Conservation (phyloP, 2,888 invertebrate genomes). For the Eulithis testata region DNA sequence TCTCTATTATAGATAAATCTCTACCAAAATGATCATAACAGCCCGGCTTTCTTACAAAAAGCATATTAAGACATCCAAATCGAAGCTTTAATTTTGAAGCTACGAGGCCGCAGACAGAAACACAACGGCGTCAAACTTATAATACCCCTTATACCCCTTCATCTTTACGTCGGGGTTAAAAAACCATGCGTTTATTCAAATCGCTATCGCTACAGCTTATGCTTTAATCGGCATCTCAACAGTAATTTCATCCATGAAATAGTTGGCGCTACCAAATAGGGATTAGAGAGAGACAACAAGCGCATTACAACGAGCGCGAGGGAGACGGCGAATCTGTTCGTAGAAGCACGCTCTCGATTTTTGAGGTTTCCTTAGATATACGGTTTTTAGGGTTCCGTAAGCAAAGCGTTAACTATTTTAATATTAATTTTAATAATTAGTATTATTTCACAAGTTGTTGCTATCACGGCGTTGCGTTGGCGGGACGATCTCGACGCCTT, state of each 20-base stretch:
- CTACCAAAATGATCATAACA: no score
- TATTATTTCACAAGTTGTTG: no score
- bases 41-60: no score
- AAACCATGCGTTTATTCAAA: conserved; percentile 1
- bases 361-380: conserved; percentile 64
- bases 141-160: no score
- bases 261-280: conserved; percentile 84
- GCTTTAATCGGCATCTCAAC: conserved; percentile 48
- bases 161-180: not conserved
- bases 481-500: no score
- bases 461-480: no score
- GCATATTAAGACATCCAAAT: no score
- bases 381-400: conserved; percentile 48
- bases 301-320: conserved; percentile 50
- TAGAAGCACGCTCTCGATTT: conserved; percentile 65
- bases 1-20: no score
- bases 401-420: conserved; percentile 10
- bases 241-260: conserved; percentile 85
- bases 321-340: conserved; percentile 48
- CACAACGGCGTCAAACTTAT: no score
- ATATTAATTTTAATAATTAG: no score
- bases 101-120: no score
- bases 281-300: conserved; percentile 73
- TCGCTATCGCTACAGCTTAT: conserved; percentile 48
- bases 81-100: no score